phyloP scores from a whole-genome alignment of 2,797 vertebrate species.

The Eulemur albifrons region DNA sequence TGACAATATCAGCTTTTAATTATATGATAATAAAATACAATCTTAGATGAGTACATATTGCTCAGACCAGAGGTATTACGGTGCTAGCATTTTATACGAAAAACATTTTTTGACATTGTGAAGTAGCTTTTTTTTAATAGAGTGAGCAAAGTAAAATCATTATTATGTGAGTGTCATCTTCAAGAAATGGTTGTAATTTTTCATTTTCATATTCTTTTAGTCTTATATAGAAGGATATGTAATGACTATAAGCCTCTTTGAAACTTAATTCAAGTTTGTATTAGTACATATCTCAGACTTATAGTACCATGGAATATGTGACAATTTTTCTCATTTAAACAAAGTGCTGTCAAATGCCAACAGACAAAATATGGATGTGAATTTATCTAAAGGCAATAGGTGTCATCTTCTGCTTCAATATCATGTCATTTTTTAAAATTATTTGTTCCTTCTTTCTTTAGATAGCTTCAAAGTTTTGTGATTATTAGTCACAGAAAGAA shows the following conservation, averaged over 20 bases:
- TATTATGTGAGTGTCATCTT: not conserved
- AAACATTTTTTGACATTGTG: not conserved
- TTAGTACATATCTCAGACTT: not conserved
- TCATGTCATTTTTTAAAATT: not conserved
- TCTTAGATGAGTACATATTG: not conserved
- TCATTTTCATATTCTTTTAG: not conserved
- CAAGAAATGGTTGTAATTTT: not conserved
- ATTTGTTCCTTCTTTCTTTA: not conserved
- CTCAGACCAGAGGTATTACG: not conserved
- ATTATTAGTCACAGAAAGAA: not conserved
- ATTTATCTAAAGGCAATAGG: not conserved
- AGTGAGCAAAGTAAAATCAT: not conserved
- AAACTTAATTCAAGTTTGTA: constrained; percentile 21
- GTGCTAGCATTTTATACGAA: not conserved
- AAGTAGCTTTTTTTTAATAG: constrained; percentile 4
- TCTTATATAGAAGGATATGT: not conserved
- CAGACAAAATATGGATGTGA: not conserved
- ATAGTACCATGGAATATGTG: not conserved
- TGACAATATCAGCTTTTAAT: not conserved
- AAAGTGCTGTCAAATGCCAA: not conserved
- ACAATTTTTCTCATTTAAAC: not conserved
- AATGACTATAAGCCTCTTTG: not conserved
- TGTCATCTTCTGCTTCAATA: not conserved
- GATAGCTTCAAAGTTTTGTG: not conserved
- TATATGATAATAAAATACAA: not conserved